Percentiles rank a stretch among this genome's conserved stretches.
phyloP scores from a whole-genome alignment of 2,888 invertebrate genomes.

The Pandemis cinnamomeana region DNA sequence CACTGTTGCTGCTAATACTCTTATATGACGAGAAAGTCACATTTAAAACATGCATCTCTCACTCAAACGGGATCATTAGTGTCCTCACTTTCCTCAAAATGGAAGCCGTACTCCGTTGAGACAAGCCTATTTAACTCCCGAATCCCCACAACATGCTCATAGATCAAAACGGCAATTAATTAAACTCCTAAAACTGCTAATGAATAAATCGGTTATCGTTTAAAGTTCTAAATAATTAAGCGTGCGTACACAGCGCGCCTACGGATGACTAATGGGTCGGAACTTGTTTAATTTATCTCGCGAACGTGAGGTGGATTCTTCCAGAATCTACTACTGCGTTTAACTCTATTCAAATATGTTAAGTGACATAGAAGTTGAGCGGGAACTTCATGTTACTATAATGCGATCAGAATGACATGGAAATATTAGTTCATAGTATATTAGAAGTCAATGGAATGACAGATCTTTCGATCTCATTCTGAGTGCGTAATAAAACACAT shows the following conservation, averaged over 20 bases:
- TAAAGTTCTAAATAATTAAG: constrained; percentile 26
- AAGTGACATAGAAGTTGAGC: neutral
- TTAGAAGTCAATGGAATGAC: no score
- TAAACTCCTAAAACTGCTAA: constrained; percentile 14
- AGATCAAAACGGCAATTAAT: constrained; percentile 16
- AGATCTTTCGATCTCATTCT: no score
- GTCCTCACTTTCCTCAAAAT: no score
- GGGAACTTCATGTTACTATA: neutral
- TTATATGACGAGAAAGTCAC: no score
- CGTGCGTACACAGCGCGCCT: constrained; percentile 16
- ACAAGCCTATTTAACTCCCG: neutral
- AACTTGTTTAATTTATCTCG: constrained; percentile 40
- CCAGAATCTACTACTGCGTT: constrained; percentile 2
- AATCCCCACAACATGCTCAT: neutral
- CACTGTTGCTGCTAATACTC: no score
- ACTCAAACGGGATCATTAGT: no score
- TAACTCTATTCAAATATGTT: neutral
- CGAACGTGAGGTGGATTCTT: constrained; percentile 22
- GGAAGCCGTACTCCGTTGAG: no score
- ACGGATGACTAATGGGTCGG: constrained; percentile 36
- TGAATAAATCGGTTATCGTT: constrained; percentile 23
- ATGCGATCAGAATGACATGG: no score
- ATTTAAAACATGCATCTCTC: no score
- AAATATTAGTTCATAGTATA: no score
- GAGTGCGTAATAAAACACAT: no score